Evolutionary conservation across 2,888 invertebrate genomes (phyloP), one percentile per base, ranked within the genome.

Genomic region (Baccha elongata): DNA sequence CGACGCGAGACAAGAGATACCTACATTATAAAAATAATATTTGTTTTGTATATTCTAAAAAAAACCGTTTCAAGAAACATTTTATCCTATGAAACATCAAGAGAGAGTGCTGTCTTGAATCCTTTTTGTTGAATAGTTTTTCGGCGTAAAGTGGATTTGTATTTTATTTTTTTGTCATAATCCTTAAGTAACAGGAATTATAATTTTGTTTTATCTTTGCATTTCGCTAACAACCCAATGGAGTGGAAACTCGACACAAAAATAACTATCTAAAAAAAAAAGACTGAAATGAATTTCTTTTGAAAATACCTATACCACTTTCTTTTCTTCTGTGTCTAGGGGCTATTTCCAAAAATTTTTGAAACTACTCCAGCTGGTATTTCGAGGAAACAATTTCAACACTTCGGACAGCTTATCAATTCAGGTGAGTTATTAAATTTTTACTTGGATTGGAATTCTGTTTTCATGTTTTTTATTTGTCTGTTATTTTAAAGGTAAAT

Each of bases 321-420:
- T 40, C 19, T 37, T 17, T 37, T 7, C 13, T n/a, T 64, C 23
- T 50, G 64, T 53, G 78, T 75, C 7, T 72, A 89, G 89, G 85
- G 78, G 67, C 85, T 89, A 58, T 87, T 89, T 72, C 86, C 88
- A 78, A 88, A 87, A 64, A 87, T 89, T 67, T 87, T 88, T 67
- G 88, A 89, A 86, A 89, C 88, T 52, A 89, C 89, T 26, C 89
- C 89, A 23, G 89, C 89, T 74, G 88, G 88, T 74, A 88, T 89
- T 65, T 89, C 89, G 26, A 87, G 87, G 46, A 87, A 88, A 72
- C 89, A 89, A 83, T 86, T 89, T 65, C 87, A 87, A 85, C 89
- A 89, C 81, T 89, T 89, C 65, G 88, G 88, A 21, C 89, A 89
- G 86, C 87, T 89, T 79, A 88, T 89, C 85, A 87, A 86, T 85